Conservation (phyloP, 2,113 vertebrate genomes). For the Syngnathus typhle region DNA sequence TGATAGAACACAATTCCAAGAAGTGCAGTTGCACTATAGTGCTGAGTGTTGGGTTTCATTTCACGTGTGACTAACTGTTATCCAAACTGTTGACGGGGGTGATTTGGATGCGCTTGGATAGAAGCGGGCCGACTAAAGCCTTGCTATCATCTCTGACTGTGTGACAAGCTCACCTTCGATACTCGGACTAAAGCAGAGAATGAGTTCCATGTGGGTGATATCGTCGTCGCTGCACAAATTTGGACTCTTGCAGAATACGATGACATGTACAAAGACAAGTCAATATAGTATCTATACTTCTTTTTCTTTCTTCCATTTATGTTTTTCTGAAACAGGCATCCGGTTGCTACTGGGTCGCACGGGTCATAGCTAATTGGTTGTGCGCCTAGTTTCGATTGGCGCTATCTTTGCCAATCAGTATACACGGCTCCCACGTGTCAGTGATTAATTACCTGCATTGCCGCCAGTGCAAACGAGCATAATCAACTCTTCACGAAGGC, state of each 20-base stretch:
- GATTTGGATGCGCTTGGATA: slow-evolving; percentile 13
- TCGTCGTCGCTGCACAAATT: neutral
- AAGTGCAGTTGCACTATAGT: neutral
- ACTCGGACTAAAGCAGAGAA: slow-evolving; percentile 2
- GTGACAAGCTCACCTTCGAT: slow-evolving; percentile 8
- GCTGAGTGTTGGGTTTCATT: neutral
- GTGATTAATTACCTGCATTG: slow-evolving; percentile 69
- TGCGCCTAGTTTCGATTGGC: slow-evolving; percentile 34
- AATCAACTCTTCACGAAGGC: slow-evolving; percentile 54
- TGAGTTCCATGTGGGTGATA: neutral
- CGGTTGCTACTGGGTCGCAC: slow-evolving; percentile 16
- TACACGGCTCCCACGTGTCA: slow-evolving; percentile 48
- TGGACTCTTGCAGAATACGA: neutral
- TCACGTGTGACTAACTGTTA: neutral
- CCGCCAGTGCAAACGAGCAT: slow-evolving; percentile 53
- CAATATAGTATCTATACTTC: neutral
- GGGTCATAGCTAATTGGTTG: slow-evolving; percentile 42
- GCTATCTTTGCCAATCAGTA: slow-evolving; percentile 44
- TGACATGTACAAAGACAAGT: neutral
- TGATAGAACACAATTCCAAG: neutral
- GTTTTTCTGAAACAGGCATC: neutral
- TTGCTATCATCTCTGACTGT: slow-evolving; percentile 1
- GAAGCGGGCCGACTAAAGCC: neutral
- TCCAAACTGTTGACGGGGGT: slow-evolving; percentile 4
- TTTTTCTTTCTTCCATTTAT: neutral